Conservation (phyloP, 2,113 vertebrate species). For the Proterorhinus semilunaris region DNA sequence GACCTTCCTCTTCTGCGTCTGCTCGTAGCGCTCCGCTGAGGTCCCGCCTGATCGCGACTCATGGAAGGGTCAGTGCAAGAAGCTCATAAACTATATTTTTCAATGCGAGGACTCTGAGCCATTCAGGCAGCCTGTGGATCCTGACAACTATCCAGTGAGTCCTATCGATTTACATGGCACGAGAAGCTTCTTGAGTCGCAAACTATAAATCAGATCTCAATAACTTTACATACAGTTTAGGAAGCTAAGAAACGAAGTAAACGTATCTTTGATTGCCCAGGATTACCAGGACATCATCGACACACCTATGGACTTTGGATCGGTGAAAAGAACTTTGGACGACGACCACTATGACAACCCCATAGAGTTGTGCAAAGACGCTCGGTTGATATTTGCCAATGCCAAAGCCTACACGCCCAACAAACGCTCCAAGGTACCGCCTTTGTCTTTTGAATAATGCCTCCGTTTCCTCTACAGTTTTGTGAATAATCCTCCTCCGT, state of each 20-base stretch:
- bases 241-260: no score
- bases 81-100: constrained; percentile 87
- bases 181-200: background rate
- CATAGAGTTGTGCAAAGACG: constrained; percentile 92
- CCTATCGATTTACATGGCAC: background rate
- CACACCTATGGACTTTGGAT: constrained; percentile 94
- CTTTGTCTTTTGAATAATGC: background rate
- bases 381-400: constrained; percentile 92
- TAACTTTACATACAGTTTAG: no score
- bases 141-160: constrained; percentile 86
- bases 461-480: no score
- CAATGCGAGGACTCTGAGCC: constrained; percentile 95
- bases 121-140: constrained; percentile 92
- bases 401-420: constrained; percentile 96
- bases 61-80: constrained; percentile 93
- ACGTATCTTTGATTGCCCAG: constrained; percentile 62
- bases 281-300: constrained; percentile 92
- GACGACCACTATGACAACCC: constrained; percentile 90
- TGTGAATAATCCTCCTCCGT: background rate
- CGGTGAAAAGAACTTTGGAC: constrained; percentile 84
- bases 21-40: constrained; percentile 58
- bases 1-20: background rate
- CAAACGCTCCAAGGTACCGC: constrained; percentile 91
- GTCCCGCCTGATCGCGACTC: constrained; percentile 76
- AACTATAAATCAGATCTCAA: no score